Conservation (phyloP, 2,797 vertebrate species). For the Sebastiscus tertius region DNA sequence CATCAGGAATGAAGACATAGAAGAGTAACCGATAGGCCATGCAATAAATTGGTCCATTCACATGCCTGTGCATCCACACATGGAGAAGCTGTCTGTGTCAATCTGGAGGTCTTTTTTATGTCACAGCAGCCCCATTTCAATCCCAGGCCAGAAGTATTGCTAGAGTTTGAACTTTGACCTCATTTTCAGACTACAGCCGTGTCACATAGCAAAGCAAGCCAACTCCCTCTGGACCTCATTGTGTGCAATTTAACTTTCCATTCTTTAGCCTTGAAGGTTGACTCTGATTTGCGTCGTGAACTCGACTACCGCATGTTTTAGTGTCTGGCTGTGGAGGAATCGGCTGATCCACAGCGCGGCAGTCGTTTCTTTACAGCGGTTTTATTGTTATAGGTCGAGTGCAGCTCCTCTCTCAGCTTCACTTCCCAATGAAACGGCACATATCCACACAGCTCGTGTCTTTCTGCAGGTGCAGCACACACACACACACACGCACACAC, state of each 20-base stretch:
- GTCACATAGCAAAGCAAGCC: conserved; percentile 45
- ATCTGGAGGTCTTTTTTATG: not conserved
- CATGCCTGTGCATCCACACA: not conserved
- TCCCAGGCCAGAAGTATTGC: conserved; percentile 26
- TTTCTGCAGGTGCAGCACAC: conserved; percentile 36
- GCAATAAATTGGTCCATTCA: conserved; percentile 19
- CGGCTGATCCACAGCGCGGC: conserved; percentile 31
- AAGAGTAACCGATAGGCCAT: conserved; percentile 1
- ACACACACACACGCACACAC: not conserved
- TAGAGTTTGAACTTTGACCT: conserved; percentile 60
- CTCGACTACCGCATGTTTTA: conserved; percentile 9
- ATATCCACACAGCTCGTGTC: conserved; percentile 30
- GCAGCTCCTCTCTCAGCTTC: conserved; percentile 8
- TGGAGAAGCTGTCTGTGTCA: not conserved
- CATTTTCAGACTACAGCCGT: conserved; percentile 47
- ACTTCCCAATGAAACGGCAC: conserved; percentile 50
- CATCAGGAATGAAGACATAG: conserved; percentile 3
- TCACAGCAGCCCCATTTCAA: conserved; percentile 22
- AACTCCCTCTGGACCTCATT: conserved; percentile 57
- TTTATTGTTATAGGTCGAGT: conserved; percentile 40
- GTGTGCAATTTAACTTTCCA: conserved; percentile 55
- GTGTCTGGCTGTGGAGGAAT: conserved; percentile 11
- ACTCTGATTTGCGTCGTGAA: conserved; percentile 18
- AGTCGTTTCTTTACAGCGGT: conserved; percentile 20
- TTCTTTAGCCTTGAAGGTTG: conserved; percentile 57